Base-by-base conservation (phyloP, 2,113 vertebrate genomes). In the Saguinus imperator region DNA sequence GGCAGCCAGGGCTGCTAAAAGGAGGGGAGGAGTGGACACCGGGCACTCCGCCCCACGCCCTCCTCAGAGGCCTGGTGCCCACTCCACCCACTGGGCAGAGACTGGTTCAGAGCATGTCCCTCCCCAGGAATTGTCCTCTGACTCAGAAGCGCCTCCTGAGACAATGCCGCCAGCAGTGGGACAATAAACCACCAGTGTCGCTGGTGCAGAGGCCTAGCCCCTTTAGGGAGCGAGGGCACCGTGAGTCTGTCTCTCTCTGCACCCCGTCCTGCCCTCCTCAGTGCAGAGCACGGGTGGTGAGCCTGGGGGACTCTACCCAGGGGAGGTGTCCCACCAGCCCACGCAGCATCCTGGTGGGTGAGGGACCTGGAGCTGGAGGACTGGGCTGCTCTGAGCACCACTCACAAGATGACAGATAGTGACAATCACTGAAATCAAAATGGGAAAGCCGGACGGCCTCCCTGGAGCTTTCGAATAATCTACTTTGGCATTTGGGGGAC, bases 41-140 rank as follows among this genome's bases (percentile, higher is more conserved):
- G 2, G 18, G 45, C 7, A 0, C 20, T 55, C 29, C 0, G 5
- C 66, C 18, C 13, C 32, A 45, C 4, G 3, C 2, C 23, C 27
- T 84, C 40, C 35, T 66, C n/a, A 52, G n/a, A 64, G 21, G n/a
- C 23, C 29, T 16, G 14, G 10, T 16, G 16, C 32, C 57, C 12
- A 35, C 13, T 37, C 21, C 23, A 72, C 8, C 14, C 0, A 1
- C 7, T 2, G 91, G 32, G 57, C 48, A 66, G 1, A 37, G 35
- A 72, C 14, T 18, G 45, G 45, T 20, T 37, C 37, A 25, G 23
- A 45, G 45, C 20, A 10, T 14, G 23, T 16, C 8, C 32, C 21
- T 45, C 25, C 37, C 20, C 20, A 35, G 40, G 35, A 57, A 68
- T 14, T n/a, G 2, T 43, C n/a, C 68, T 43, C 37, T 2, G 27